Conservation (phyloP, 2,888 invertebrate species). For the Epinotia bilunana region DNA sequence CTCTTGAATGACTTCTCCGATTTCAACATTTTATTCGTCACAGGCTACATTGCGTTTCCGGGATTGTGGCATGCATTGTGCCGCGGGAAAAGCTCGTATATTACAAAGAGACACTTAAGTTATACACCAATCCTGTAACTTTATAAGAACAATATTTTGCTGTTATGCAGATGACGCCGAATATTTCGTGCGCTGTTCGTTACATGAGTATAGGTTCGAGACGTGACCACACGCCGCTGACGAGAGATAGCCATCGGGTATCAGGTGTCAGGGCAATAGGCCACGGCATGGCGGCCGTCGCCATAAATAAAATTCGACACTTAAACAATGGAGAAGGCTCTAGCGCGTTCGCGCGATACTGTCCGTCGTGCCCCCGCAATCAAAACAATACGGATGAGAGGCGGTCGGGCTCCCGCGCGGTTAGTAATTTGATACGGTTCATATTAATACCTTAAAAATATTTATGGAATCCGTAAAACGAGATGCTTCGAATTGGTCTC, state of each 20-base stretch:
- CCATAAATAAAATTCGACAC: constrained; percentile 78
- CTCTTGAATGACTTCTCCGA: too few species aligned
- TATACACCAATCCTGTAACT: background rate
- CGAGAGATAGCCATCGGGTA: constrained; percentile 70
- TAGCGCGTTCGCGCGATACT: constrained; percentile 67
- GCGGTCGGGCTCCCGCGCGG: constrained; percentile 57
- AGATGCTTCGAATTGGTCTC: background rate
- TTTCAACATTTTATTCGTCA: too few species aligned
- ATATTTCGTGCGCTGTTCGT: background rate
- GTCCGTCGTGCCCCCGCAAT: constrained; percentile 54
- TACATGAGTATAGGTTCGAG: constrained; percentile 30
- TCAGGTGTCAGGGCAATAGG: constrained; percentile 68
- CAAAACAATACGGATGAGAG: constrained; percentile 63
- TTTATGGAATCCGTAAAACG: background rate
- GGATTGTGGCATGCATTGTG: too few species aligned
- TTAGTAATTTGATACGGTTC: constrained; percentile 54
- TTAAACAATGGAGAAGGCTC: constrained; percentile 70
- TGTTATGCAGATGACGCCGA: background rate
- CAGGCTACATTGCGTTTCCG: too few species aligned
- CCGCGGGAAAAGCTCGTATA: too few species aligned
- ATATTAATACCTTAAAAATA: constrained; percentile 1
- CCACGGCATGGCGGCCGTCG: constrained; percentile 59
- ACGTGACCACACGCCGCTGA: constrained; percentile 69
- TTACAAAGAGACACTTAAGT: background rate
- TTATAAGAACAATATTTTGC: background rate